phyloP scores from a whole-genome alignment of 2,888 invertebrate genomes.

The Eurytoma adleriae region DNA sequence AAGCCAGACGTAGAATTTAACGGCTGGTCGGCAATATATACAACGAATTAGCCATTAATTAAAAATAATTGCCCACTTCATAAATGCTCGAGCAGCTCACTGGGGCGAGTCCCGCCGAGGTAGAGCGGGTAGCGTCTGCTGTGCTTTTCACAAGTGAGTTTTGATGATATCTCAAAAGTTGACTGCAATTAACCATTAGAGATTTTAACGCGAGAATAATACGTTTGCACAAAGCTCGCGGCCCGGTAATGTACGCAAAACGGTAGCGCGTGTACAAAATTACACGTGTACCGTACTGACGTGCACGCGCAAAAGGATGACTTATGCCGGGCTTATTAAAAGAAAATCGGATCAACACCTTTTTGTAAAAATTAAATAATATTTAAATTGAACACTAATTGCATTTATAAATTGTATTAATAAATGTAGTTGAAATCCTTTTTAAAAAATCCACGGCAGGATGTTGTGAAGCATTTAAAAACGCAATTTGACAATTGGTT shows the following conservation, averaged over 20 bases:
- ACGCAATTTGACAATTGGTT: too few relatives aligned
- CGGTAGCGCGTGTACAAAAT: not conserved
- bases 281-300: not conserved
- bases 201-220: conserved; percentile 38
- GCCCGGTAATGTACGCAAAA: not conserved
- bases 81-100: conserved; percentile 1
- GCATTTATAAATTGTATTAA: too few relatives aligned
- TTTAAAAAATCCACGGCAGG: too few relatives aligned
- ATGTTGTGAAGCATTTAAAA: too few relatives aligned
- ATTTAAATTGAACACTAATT: too few relatives aligned
- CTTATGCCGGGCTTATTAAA: not conserved
- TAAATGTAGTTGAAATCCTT: too few relatives aligned
- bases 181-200: conserved; percentile 59
- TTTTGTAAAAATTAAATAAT: not conserved
- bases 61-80: conserved; percentile 43
- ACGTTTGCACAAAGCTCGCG: not conserved
- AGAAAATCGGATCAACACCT: not conserved
- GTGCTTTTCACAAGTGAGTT: conserved; percentile 59
- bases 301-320: not conserved
- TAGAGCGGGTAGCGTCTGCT: not conserved
- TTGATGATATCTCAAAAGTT: conserved; percentile 60
- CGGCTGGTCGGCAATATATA: conserved; percentile 14
- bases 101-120: not conserved
- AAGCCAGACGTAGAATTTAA: conserved; percentile 4
- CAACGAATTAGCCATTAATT: conserved; percentile 32